Evolutionary conservation across 1,140 invertebrate genomes (phyloP).

Genomic region (Grapholita molesta): DNA sequence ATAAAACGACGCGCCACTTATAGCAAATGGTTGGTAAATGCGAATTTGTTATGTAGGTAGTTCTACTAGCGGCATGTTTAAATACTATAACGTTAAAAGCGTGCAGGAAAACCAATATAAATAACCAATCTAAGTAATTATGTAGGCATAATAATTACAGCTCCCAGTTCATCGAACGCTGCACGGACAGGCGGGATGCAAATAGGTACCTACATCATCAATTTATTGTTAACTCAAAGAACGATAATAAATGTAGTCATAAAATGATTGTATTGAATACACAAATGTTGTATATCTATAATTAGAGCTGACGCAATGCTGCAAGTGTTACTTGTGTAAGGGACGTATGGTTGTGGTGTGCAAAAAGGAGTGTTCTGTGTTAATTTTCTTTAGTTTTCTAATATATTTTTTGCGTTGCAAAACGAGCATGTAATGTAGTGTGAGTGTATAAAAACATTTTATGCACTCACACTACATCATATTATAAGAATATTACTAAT

Average conservation of each 20-base stretch:
- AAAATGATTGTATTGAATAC: background rate
- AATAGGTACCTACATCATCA: conserved; percentile 9
- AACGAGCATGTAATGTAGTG: no score
- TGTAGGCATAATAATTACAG: background rate
- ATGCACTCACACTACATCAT: no score
- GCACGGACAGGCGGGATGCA: background rate
- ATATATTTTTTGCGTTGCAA: no score
- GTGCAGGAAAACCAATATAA: conserved; percentile 19
- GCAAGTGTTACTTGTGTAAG: conserved; percentile 1
- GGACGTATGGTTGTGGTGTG: background rate
- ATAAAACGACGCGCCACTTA: background rate
- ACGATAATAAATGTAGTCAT: background rate
- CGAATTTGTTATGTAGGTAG: no score
- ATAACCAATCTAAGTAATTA: no score
- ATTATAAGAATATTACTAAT: no score
- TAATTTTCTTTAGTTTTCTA: background rate
- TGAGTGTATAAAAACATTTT: no score
- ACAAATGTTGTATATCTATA: background rate
- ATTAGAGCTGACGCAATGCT: conserved; percentile 18
- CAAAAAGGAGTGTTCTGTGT: background rate
- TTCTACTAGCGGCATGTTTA: background rate
- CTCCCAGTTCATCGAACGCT: background rate
- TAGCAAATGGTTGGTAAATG: background rate
- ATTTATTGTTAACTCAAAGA: conserved; percentile 5
- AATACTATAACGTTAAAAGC: background rate